Conservation (phyloP, 1,140 invertebrate species). For the Hormaphis cornu region DNA sequence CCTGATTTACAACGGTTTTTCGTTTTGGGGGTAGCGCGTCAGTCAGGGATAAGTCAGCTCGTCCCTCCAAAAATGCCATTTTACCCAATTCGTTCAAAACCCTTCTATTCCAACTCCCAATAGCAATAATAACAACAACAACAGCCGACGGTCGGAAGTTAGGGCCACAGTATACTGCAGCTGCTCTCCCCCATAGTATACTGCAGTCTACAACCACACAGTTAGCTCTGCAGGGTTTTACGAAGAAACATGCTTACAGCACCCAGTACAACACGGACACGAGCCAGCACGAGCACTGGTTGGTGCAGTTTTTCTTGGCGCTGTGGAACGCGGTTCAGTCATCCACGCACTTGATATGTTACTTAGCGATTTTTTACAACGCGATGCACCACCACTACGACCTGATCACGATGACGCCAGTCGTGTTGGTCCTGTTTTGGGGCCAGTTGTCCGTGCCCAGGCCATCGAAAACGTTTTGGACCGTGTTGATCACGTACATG, state of each 20-base stretch:
- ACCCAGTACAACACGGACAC: neutral
- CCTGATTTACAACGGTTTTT: too few species aligned
- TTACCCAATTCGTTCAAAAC: too few species aligned
- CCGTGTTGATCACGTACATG: constrained; percentile 53
- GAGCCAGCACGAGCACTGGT: neutral
- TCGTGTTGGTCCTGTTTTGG: constrained; percentile 55
- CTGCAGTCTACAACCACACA: too few species aligned
- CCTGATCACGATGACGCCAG: constrained; percentile 48
- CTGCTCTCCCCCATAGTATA: too few species aligned
- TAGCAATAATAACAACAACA: neutral
- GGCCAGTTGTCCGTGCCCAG: constrained; percentile 54
- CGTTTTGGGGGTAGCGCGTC: too few species aligned
- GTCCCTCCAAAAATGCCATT: too few species aligned
- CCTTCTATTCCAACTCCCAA: too few species aligned
- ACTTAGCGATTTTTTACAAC: neutral
- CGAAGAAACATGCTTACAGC: neutral
- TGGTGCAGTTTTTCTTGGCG: neutral
- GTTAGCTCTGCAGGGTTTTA: too few species aligned
- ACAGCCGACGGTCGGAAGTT: too few species aligned
- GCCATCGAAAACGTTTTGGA: constrained; percentile 56
- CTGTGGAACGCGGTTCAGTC: neutral
- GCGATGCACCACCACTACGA: neutral
- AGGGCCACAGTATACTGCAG: too few species aligned
- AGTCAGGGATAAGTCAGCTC: too few species aligned
- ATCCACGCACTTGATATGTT: constrained; percentile 7